These are phyloP conservation scores for Aurelia sp. DNA, from an alignment of 30 jellyfish, hydroid and myxozoan species.

Conservation along the genomic window DNA sequence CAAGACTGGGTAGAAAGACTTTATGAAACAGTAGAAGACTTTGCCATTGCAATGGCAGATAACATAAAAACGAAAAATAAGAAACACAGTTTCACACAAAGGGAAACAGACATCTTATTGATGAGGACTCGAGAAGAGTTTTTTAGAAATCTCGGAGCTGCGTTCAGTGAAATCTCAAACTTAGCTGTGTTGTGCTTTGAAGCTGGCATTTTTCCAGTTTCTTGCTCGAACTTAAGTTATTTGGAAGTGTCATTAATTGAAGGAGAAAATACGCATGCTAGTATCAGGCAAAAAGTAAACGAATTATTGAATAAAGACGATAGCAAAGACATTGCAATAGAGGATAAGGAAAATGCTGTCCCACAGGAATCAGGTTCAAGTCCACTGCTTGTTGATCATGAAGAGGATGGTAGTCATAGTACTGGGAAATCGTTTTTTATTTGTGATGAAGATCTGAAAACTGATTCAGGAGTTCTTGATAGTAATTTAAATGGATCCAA, in stretches of 20 bases:
- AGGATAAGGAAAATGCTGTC: not conserved
- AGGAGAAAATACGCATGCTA: constrained; percentile 32
- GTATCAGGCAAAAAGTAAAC: constrained; percentile 39
- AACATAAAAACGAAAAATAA: constrained; percentile 15
- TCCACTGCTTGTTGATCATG: constrained; percentile 13
- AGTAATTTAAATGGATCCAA: not conserved
- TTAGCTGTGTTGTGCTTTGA: constrained; percentile 91
- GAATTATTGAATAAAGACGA: constrained; percentile 50
- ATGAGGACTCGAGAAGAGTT: constrained; percentile 68
- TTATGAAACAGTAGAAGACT: constrained; percentile 48
- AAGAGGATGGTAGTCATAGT: not conserved
- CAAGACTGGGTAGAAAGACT: constrained; percentile 81
- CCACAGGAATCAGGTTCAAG: constrained; percentile 37
- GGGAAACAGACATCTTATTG: constrained; percentile 39
- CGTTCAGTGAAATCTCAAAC: constrained; percentile 86
- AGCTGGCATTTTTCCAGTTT: constrained; percentile 79
- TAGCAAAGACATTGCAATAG: not conserved
- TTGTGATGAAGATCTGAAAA: not conserved
- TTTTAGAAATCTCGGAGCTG: constrained; percentile 75
- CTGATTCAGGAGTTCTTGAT: not conserved
- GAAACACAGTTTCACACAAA: constrained; percentile 42
- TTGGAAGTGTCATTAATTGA: constrained; percentile 67
- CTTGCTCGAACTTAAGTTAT: constrained; percentile 47
- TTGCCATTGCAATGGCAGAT: constrained; percentile 45
- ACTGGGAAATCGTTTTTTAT: constrained; percentile 4